phyloP scores from a whole-genome alignment of 2,113 vertebrate species.

The Meles meles region DNA sequence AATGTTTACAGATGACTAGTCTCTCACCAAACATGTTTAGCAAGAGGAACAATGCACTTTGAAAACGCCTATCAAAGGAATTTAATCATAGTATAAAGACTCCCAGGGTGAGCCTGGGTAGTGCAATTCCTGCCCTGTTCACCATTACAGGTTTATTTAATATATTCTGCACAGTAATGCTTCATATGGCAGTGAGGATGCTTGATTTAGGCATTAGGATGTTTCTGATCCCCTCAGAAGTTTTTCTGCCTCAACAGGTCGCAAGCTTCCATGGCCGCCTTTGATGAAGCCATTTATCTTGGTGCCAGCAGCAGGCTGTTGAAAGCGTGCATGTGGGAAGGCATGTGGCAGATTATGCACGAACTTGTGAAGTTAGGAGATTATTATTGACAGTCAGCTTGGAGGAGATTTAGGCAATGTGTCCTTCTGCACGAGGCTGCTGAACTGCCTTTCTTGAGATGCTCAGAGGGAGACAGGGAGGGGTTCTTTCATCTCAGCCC shows the following conservation, averaged over 20 bases:
- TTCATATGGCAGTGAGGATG: conserved; percentile 42
- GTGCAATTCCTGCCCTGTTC: conserved; percentile 22
- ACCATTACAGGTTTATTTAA: conserved; percentile 57
- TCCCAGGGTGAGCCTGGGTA: conserved; percentile 11
- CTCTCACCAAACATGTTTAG: conserved; percentile 40
- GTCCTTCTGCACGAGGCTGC: conserved; percentile 17
- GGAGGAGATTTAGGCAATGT: conserved; percentile 55
- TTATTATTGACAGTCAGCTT: conserved; percentile 61
- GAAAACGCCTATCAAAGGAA: conserved; percentile 65
- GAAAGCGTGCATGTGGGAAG: conserved; percentile 23
- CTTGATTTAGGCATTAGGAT: conserved; percentile 60
- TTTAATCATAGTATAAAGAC: conserved; percentile 62
- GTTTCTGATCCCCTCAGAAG: conserved; percentile 66
- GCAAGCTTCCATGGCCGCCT: conserved; percentile 41
- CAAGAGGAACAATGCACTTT: conserved; percentile 44
- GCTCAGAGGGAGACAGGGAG: background rate
- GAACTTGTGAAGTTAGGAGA: conserved; percentile 38
- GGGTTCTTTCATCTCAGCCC: background rate
- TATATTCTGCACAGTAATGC: conserved; percentile 40
- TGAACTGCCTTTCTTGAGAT: conserved; percentile 34
- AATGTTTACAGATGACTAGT: conserved; percentile 37
- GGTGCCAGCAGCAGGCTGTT: conserved; percentile 30
- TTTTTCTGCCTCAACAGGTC: conserved; percentile 70
- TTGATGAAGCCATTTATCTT: conserved; percentile 74
- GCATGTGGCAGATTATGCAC: conserved; percentile 35